phyloP scores from a whole-genome alignment of 2,113 vertebrate species.

The Globicephala melas region DNA sequence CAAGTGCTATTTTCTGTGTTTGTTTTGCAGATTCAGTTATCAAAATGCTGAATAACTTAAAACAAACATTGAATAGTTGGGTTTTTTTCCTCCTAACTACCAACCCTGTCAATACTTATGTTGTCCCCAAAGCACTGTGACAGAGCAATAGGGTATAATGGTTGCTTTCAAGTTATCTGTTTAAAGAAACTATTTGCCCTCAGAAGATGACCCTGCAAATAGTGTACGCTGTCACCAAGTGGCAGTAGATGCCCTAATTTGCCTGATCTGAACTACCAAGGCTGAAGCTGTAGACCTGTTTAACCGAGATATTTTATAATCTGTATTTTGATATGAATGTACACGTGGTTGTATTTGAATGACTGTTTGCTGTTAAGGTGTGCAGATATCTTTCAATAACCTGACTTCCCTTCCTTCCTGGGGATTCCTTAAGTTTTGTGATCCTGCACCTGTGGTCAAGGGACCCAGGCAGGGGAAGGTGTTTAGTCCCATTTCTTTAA shows the following conservation, averaged over 20 bases:
- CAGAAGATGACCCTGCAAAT: background rate
- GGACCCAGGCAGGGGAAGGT: background rate
- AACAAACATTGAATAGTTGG: slow-evolving; percentile 18
- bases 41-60: slow-evolving; percentile 19
- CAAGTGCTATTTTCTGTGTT: slow-evolving; percentile 34
- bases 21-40: slow-evolving; percentile 35
- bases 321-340: background rate
- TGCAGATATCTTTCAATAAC: background rate
- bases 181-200: slow-evolving; percentile 24
- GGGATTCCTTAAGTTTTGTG: background rate
- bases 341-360: background rate
- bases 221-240: background rate
- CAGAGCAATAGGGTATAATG: background rate
- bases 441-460: background rate
- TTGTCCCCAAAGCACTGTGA: background rate
- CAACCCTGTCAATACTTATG: background rate
- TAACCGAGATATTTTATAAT: background rate
- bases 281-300: background rate
- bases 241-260: background rate
- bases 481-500: slow-evolving; percentile 16
- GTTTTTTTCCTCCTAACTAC: background rate
- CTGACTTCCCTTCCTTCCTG: slow-evolving; percentile 4
- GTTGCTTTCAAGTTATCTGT: background rate
- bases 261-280: background rate
- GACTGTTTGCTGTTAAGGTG: background rate